Evolutionary conservation across 2,888 invertebrate species (phyloP).

Genomic region (Hyposoter dolosus): DNA sequence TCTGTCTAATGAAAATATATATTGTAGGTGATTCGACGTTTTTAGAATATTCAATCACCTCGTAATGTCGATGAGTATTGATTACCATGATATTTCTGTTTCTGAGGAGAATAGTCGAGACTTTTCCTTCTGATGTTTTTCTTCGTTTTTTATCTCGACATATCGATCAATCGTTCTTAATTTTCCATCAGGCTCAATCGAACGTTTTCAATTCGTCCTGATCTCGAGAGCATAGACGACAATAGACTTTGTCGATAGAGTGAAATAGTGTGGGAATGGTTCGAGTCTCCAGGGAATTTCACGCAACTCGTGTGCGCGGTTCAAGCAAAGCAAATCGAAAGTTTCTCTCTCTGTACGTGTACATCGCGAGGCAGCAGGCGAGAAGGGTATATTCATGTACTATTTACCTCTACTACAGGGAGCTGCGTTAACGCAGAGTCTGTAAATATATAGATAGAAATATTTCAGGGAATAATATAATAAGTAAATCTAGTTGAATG

Average conservation of each 20-base stretch:
- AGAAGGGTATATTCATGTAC: slow-evolving; percentile 1
- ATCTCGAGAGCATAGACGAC: slow-evolving; percentile 18
- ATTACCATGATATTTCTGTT: background rate
- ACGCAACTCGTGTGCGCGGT: slow-evolving; percentile 2
- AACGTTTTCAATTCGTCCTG: slow-evolving; percentile 25
- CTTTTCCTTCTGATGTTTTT: background rate
- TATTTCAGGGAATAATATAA: background rate
- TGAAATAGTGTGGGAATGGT: slow-evolving; percentile 6
- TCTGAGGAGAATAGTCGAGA: background rate
- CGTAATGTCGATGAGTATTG: background rate
- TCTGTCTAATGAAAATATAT: background rate
- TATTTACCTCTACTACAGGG: background rate
- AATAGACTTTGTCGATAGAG: slow-evolving; percentile 16
- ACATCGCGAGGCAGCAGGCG: background rate
- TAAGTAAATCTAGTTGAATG: background rate
- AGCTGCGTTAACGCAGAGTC: background rate
- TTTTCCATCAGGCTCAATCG: slow-evolving; percentile 9
- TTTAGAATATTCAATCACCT: background rate
- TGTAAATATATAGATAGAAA: background rate
- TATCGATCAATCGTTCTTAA: slow-evolving; percentile 15
- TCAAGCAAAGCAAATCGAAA: slow-evolving; percentile 27
- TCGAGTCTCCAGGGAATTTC: background rate
- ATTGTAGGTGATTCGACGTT: background rate
- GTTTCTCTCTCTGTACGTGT: slow-evolving; percentile 4
- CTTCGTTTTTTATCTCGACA: background rate